Conservation (phyloP, 1,140 invertebrate species). For the Heliconius himera region DNA sequence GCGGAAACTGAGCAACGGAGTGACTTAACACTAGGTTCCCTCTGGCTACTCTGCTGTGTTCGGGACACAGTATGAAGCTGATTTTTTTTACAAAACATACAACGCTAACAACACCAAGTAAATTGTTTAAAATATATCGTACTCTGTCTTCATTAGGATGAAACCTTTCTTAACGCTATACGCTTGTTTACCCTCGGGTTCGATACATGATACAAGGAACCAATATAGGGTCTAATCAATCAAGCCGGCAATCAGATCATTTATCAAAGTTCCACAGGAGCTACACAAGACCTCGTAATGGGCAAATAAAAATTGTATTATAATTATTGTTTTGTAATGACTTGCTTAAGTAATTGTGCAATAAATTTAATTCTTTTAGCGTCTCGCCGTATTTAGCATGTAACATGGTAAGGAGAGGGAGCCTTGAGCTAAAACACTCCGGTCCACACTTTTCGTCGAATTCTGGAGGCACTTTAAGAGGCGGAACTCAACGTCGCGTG, state of each 20-base stretch:
- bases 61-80: too few species aligned
- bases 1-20: too few species aligned
- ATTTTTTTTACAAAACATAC: too few species aligned
- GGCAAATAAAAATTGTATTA: constrained; percentile 25
- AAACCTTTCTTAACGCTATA: constrained; percentile 20
- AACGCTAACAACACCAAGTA: neutral
- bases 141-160: constrained; percentile 16
- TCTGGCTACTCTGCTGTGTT: too few species aligned
- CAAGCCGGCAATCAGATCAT: constrained; percentile 26
- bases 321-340: constrained; percentile 31
- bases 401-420: too few species aligned
- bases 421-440: too few species aligned
- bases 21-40: too few species aligned
- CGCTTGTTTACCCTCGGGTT: constrained; percentile 16
- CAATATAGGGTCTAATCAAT: constrained; percentile 31
- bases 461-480: too few species aligned
- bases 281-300: constrained; percentile 24
- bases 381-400: too few species aligned
- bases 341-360: neutral
- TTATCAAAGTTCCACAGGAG: constrained; percentile 22
- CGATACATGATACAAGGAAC: constrained; percentile 18
- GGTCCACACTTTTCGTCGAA: too few species aligned
- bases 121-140: constrained; percentile 4
- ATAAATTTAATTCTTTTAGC: neutral
- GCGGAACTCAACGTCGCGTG: too few species aligned